Evolutionary conservation across 2,113 vertebrate species (phyloP).

Genomic region (Rhegmatorhina hoffmannsi): DNA sequence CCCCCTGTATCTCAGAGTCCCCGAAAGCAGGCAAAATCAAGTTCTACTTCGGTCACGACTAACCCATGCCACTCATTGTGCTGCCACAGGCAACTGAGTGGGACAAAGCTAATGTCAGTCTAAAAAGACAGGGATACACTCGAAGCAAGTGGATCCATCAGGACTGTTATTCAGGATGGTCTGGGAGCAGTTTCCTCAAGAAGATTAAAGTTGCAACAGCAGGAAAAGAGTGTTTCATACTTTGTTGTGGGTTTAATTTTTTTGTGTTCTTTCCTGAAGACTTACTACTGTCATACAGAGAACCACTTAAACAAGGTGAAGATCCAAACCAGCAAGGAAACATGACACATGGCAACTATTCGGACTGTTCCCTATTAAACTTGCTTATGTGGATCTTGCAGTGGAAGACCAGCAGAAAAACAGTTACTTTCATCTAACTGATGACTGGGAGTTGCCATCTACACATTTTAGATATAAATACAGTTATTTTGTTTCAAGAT

Average conservation of each 20-base stretch:
- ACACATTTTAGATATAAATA: background rate
- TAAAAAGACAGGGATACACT: background rate
- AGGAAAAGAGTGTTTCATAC: background rate
- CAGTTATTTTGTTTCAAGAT: background rate
- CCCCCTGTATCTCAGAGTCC: background rate
- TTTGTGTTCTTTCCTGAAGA: background rate
- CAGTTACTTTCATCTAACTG: background rate
- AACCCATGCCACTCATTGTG: background rate
- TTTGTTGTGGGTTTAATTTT: background rate
- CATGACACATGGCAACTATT: background rate
- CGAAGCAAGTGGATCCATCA: background rate
- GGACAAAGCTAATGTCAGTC: background rate
- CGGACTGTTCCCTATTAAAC: background rate
- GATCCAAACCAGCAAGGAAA: background rate
- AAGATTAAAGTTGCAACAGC: background rate
- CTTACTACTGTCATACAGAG: background rate
- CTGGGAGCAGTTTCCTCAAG: background rate
- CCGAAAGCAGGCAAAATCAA: background rate
- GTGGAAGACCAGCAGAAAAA: background rate
- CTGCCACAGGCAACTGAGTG: background rate
- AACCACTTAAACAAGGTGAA: background rate
- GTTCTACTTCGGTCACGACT: accelerated
- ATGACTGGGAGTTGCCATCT: background rate
- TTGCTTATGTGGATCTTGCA: background rate
- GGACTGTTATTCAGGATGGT: background rate